phyloP scores from a whole-genome alignment of 2,888 invertebrate species.

The Thyatira batis region DNA sequence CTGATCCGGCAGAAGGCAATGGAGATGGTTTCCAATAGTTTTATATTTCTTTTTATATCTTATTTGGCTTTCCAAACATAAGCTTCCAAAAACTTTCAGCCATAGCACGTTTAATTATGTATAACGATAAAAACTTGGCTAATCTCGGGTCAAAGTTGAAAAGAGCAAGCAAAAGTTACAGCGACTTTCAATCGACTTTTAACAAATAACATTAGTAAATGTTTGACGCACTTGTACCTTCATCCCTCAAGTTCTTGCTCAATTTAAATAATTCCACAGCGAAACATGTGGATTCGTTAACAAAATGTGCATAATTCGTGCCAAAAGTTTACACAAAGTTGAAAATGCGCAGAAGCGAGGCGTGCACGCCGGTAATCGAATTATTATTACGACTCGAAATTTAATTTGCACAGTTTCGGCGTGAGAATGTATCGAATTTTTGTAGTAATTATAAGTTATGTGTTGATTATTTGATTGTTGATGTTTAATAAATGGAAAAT shows the following conservation, averaged over 20 bases:
- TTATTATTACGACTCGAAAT: constrained; percentile 5
- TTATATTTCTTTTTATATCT: no score
- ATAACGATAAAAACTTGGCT: no score
- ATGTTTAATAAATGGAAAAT: neutral
- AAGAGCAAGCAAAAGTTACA: neutral
- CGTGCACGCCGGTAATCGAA: constrained; percentile 21
- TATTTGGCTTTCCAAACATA: no score
- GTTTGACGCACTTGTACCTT: constrained; percentile 4
- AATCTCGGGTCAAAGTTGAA: neutral
- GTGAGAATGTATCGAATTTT: constrained; percentile 7
- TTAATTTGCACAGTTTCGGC: constrained; percentile 7
- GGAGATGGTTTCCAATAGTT: no score
- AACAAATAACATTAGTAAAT: constrained; percentile 1
- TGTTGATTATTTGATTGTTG: neutral
- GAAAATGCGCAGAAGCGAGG: constrained; percentile 22
- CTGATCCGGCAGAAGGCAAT: no score
- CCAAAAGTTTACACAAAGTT: constrained; percentile 30
- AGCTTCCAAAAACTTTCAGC: no score
- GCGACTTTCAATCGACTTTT: neutral
- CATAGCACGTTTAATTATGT: no score
- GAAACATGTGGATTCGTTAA: constrained; percentile 28
- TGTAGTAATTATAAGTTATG: neutral
- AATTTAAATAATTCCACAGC: constrained; percentile 14
- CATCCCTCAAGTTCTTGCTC: constrained; percentile 6
- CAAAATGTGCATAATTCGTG: constrained; percentile 34